Evolutionary conservation across 2,888 invertebrate genomes (phyloP).

Genomic region (Drosophila stalkeri): DNA sequence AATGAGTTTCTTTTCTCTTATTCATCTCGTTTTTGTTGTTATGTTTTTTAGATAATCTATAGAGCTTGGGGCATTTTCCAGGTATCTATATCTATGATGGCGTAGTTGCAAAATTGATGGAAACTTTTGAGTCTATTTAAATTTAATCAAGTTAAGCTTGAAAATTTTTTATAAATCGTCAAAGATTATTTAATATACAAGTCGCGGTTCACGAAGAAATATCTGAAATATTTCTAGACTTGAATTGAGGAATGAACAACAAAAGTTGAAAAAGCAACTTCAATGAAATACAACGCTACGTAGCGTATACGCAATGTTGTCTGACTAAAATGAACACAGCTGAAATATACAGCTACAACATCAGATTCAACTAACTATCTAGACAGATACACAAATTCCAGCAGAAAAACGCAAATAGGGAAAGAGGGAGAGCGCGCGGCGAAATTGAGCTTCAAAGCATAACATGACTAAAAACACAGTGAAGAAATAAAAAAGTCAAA

Average conservation of each 20-base stretch:
- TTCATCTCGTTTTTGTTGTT: neutral
- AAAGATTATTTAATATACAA: neutral
- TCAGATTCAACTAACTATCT: slow-evolving; percentile 1
- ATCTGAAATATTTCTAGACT: neutral
- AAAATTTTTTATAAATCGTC: neutral
- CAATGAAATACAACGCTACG: neutral
- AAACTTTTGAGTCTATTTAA: neutral
- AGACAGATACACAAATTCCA: slow-evolving; percentile 39
- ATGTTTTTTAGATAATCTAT: neutral
- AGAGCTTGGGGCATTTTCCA: neutral
- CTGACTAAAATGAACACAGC: neutral
- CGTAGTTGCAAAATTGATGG: neutral
- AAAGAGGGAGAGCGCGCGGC: neutral
- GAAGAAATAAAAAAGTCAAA: no score
- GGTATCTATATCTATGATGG: neutral
- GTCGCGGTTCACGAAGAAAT: neutral
- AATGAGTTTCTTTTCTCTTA: slow-evolving; percentile 46
- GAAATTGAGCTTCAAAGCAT: neutral
- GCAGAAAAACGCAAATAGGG: neutral
- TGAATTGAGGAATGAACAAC: neutral
- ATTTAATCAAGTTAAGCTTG: neutral
- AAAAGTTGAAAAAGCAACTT: neutral
- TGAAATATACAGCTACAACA: slow-evolving; percentile 5
- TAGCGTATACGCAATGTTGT: slow-evolving; percentile 70
- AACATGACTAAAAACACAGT: neutral